phyloP scores from a whole-genome alignment of 2,888 invertebrate genomes.

The Ectemnius lituratus region DNA sequence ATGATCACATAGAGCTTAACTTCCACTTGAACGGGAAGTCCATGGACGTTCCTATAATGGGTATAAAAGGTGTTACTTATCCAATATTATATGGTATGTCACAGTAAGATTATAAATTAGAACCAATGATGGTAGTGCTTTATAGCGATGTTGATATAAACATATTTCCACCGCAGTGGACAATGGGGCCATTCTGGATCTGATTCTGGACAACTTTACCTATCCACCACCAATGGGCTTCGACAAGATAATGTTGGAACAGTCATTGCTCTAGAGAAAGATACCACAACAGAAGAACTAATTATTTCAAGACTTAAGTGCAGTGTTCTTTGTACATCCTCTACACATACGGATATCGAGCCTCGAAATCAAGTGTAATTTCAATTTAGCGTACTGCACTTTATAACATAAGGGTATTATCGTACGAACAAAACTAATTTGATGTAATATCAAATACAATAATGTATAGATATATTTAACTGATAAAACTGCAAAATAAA shows the following conservation, averaged over 20 bases:
- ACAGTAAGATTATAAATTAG: constrained; percentile 33
- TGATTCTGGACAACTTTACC: constrained; percentile 93
- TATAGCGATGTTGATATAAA: constrained; percentile 8
- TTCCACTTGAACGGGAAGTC: constrained; percentile 96
- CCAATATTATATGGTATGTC: constrained; percentile 94
- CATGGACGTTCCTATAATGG: constrained; percentile 90
- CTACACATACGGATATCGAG: constrained; percentile 22
- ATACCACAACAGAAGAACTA: constrained; percentile 3
- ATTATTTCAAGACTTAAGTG: constrained; percentile 19
- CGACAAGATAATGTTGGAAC: constrained; percentile 97
- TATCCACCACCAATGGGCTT: constrained; percentile 92
- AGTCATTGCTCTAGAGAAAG: constrained; percentile 91
- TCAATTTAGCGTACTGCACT: constrained; percentile 42
- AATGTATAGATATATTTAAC: constrained; percentile 61
- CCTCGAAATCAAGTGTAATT: constrained; percentile 33
- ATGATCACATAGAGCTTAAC: constrained; percentile 97
- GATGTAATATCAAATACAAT: constrained; percentile 50
- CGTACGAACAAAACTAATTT: constrained; percentile 50
- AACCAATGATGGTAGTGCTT: not conserved
- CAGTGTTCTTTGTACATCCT: constrained; percentile 39
- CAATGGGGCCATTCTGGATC: constrained; percentile 97
- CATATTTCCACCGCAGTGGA: constrained; percentile 86
- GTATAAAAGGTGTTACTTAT: constrained; percentile 93
- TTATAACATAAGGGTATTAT: constrained; percentile 58
- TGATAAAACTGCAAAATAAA: constrained; percentile 57